These are phyloP conservation scores for Notothenia rossii DNA, from an alignment of 2,113 vertebrate genomes.

Conservation along the genomic window DNA sequence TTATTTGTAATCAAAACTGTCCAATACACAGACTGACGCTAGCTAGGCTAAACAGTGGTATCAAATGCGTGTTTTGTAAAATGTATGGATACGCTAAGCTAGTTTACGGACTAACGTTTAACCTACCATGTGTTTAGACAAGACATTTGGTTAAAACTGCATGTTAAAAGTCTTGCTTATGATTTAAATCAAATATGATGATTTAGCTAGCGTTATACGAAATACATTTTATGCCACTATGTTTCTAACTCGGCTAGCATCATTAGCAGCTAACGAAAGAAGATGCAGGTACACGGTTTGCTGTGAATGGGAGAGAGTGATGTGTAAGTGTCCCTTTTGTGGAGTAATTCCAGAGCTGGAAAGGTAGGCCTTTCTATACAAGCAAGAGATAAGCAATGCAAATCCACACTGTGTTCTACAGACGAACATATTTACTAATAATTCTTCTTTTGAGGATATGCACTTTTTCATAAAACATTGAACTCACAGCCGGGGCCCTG, in stretches of 20 bases:
- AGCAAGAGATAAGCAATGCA: no score
- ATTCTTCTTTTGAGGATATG: no score
- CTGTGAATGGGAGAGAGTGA: not conserved
- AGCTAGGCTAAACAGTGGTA: not conserved
- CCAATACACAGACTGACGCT: no score
- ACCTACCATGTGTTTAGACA: not conserved
- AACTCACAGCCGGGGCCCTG: no score
- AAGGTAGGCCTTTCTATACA: not conserved
- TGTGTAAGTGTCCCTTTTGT: not conserved
- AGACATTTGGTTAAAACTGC: not conserved
- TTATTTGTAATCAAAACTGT: not conserved
- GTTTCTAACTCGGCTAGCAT: not conserved
- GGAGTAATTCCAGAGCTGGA: not conserved
- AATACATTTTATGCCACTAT: no score
- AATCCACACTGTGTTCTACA: not conserved
- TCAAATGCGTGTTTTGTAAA: no score
- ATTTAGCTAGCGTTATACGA: not conserved
- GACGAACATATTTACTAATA: no score
- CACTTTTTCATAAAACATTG: no score
- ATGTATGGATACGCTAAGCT: constrained; percentile 10
- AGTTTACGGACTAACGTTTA: not conserved
- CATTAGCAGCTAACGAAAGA: not conserved
- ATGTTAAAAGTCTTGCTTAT: not conserved
- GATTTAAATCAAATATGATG: not conserved
- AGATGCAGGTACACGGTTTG: not conserved